phyloP scores from a whole-genome alignment of 2,797 vertebrate species.

The Sebastes flavidus region DNA sequence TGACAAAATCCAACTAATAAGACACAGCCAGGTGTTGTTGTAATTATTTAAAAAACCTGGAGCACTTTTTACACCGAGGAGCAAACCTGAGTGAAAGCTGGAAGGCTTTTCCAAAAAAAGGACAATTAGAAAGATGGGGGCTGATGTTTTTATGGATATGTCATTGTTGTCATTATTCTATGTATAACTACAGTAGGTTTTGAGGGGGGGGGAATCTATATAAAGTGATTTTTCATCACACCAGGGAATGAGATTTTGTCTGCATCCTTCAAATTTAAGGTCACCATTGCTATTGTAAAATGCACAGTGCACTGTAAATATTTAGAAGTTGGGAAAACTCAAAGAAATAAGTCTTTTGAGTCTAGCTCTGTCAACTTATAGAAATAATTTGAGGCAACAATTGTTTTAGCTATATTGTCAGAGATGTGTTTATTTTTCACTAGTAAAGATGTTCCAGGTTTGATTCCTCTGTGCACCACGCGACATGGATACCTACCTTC shows the following conservation, averaged over 20 bases:
- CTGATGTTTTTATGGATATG: not conserved
- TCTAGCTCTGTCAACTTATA: not conserved
- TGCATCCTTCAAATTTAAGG: not conserved
- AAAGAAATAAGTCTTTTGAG: not conserved
- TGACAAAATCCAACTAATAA: slow-evolving; percentile 5
- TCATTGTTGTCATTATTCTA: not conserved
- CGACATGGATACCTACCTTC: not conserved
- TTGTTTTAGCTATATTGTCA: not conserved
- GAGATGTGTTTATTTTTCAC: not conserved
- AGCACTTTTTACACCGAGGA: not conserved
- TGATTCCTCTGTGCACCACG: not conserved
- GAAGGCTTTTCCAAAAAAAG: not conserved
- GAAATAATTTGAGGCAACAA: not conserved
- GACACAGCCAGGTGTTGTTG: slow-evolving; percentile 2
- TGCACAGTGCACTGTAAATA: not conserved
- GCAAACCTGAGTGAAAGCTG: not conserved
- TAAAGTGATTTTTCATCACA: not conserved
- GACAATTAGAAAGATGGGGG: not conserved
- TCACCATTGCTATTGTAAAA: not conserved
- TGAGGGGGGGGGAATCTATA: not conserved
- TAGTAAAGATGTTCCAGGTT: not conserved
- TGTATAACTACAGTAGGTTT: not conserved
- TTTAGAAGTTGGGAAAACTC: not conserved
- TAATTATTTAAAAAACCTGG: slow-evolving; percentile 1
- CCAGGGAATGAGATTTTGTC: not conserved